phyloP scores from a whole-genome alignment of 2,113 vertebrate species.

The Odobenus rosmarus region DNA sequence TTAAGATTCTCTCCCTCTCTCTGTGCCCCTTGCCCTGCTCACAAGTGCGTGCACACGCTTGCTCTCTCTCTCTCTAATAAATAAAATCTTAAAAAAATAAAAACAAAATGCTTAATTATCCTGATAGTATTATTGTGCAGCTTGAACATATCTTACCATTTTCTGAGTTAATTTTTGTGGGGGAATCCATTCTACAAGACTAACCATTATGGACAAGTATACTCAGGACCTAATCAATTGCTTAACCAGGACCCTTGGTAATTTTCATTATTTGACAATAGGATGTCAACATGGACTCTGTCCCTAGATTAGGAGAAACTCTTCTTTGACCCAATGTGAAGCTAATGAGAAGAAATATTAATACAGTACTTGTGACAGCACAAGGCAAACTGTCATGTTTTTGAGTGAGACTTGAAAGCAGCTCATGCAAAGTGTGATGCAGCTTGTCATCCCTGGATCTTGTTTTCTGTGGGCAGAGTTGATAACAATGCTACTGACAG shows the following conservation, averaged over 20 bases:
- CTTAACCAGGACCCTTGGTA: not conserved
- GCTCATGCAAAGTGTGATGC: conserved; percentile 72
- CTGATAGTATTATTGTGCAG: not conserved
- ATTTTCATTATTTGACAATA: not conserved
- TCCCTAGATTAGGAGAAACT: not conserved
- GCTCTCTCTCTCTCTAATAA: not conserved
- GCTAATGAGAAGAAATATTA: conserved; percentile 70
- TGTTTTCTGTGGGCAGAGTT: conserved; percentile 30
- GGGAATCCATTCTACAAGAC: not conserved
- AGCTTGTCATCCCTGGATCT: conserved; percentile 57
- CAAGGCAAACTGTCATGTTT: conserved; percentile 78
- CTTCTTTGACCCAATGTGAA: conserved; percentile 20
- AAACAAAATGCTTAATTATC: not conserved
- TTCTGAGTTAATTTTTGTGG: not conserved
- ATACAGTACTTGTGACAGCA: conserved; percentile 68
- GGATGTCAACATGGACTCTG: not conserved
- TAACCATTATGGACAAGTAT: not conserved
- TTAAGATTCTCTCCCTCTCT: not conserved
- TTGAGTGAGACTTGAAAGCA: conserved; percentile 70
- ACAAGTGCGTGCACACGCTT: rapidly evolving
- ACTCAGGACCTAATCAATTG: not conserved
- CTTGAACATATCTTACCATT: not conserved
- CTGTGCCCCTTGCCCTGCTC: not conserved
- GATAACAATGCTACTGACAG: conserved; percentile 56
- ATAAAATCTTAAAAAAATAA: not conserved